These are phyloP conservation scores for Tetheella fluctuosa DNA, from an alignment of 2,888 invertebrate species.

Conservation along the genomic window DNA sequence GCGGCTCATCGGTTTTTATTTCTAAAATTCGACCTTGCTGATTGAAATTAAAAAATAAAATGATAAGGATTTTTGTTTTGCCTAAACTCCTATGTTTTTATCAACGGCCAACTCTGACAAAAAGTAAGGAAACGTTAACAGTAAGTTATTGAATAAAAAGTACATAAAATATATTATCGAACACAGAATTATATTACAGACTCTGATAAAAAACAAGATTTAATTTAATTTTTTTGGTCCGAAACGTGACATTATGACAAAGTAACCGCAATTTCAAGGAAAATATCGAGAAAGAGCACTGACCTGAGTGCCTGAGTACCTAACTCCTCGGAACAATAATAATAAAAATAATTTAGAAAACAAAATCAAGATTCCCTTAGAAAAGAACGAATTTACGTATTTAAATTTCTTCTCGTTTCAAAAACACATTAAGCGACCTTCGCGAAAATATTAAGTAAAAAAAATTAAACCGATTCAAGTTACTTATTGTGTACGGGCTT, in stretches of 20 bases:
- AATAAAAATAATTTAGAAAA: not conserved
- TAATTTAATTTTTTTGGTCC: too few species aligned
- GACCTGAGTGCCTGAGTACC: not conserved
- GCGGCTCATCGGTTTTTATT: too few species aligned
- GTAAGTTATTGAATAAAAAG: too few species aligned
- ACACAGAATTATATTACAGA: too few species aligned
- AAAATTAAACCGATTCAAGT: slow-evolving; percentile 6
- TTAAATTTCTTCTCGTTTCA: slow-evolving; percentile 6
- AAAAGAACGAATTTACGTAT: not conserved
- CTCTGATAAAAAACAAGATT: too few species aligned
- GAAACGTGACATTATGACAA: not conserved
- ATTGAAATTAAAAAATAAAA: too few species aligned
- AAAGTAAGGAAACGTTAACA: too few species aligned
- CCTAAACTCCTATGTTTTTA: too few species aligned
- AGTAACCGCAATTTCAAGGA: not conserved
- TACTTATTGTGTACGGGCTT: not conserved
- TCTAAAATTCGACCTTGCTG: too few species aligned
- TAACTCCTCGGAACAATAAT: not conserved
- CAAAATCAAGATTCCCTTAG: not conserved
- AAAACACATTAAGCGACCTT: slow-evolving; percentile 9
- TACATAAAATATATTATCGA: too few species aligned
- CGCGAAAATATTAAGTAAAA: slow-evolving; percentile 11
- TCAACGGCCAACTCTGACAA: too few species aligned
- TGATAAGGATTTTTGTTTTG: too few species aligned
- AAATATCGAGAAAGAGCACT: not conserved